These are phyloP conservation scores for Tretioscincus oriximinensis DNA, from an alignment of 2,113 vertebrate species.

Conservation along the genomic window DNA sequence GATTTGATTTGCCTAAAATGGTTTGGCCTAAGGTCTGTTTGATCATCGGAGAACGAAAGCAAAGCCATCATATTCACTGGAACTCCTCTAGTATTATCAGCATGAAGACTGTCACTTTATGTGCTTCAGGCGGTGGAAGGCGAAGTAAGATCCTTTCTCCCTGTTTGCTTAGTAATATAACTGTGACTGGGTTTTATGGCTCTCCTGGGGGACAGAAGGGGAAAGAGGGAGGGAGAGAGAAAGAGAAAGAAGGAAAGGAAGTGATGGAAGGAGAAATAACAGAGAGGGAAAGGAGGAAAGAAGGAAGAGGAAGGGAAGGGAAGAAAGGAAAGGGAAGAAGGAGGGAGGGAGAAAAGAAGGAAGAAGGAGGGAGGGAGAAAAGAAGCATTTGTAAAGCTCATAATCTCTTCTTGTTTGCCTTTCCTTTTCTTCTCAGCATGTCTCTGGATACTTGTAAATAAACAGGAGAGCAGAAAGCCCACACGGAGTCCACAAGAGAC, in stretches of 20 bases:
- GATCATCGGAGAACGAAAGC: background rate
- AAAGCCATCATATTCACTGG: background rate
- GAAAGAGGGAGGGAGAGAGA: no score
- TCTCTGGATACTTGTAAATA: slow-evolving; percentile 51
- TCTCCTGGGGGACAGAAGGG: slow-evolving; percentile 35
- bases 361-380: no score
- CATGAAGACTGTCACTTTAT: background rate
- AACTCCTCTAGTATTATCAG: background rate
- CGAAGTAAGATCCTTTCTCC: slow-evolving; percentile 14
- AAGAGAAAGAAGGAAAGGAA: no score
- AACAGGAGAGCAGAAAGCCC: slow-evolving; percentile 50
- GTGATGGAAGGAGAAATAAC: no score
- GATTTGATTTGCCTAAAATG: background rate
- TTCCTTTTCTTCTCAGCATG: slow-evolving; percentile 43
- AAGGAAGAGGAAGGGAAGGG: no score
- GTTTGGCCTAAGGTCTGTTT: background rate
- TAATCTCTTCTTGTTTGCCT: slow-evolving; percentile 52
- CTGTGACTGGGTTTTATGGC: slow-evolving; percentile 58
- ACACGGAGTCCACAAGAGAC: slow-evolving; percentile 59
- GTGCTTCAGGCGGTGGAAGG: background rate
- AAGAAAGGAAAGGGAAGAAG: no score
- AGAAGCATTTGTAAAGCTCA: slow-evolving; percentile 59
- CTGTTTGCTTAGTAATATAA: slow-evolving; percentile 28
- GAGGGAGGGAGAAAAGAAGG: no score
- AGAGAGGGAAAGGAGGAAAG: no score